Evolutionary conservation across 2,888 invertebrate genomes (phyloP), one percentile per base, ranked within the genome.

Genomic region (Ophonus ardosiacus): DNA sequence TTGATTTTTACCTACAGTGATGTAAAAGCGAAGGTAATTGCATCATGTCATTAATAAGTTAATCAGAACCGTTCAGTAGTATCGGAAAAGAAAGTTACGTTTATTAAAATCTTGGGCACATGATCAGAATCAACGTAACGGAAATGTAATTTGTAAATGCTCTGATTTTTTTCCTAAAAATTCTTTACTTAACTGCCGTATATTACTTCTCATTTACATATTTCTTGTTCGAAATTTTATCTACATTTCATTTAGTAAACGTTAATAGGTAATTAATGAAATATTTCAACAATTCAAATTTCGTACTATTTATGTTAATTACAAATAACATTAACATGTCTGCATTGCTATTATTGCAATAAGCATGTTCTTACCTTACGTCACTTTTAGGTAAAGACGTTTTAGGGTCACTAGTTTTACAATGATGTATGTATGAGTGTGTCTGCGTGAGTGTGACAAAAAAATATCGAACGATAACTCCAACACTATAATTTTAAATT

Each of bases 41-140:
- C 78, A n/a, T 78, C 78, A 78, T 74, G 57, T 78, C 78, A 78
- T 78, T 78, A 68, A 68, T 68, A 57, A 78, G 78, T 78, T 78
- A 78, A 78, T 78, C 78, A 57, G 78, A 74, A 24, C n/a, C 31
- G 68, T 63, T 63, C 63, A 13, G 63, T 24, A 24, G 18, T 57
- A 78, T 78, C 56, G 78, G 78, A 78, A 78, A 78, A 78, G 78
- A 78, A 78, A 78, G 68, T 68, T 68, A 68, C 31, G 38, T 31
- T 63, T 63, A 63, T 68, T 68, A 68, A 68, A 68, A 38, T 68
- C 68, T 68, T 63, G n/a, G 13, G 63, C 63, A 63, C n/a, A 24
- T 31, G 31, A 31, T 8, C 31, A 13, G n/a, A 31, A 65, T 31
- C 31, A 38, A 68, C 24, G 13, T 15, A 68, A 68, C 68, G 68